Conservation (phyloP, 2,797 vertebrate genomes). For the Taeniopygia guttata region DNA sequence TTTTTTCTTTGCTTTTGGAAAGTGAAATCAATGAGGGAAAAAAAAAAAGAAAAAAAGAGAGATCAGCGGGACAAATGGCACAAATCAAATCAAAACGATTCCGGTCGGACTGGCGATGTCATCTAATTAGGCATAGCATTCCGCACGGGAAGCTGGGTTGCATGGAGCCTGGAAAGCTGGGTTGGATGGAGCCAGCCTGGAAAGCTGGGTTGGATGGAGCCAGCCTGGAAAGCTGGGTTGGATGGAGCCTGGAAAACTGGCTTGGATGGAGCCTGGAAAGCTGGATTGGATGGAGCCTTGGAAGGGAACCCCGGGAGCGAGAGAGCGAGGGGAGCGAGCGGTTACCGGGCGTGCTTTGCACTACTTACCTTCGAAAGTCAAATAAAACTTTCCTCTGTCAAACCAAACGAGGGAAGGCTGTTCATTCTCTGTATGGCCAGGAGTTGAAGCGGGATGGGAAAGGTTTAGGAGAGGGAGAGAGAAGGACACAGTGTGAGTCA, state of each 20-base stretch:
- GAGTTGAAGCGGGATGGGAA: constrained; percentile 83
- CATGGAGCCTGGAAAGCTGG: no score
- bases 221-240: no score
- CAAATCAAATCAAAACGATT: constrained; percentile 27
- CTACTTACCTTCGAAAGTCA: constrained; percentile 98
- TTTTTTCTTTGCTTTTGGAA: background rate
- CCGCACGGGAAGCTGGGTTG: background rate
- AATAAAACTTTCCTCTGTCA: constrained; percentile 99
- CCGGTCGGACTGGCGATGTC: background rate
- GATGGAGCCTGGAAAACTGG: constrained; percentile 36
- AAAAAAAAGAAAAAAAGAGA: no score
- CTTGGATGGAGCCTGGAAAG: constrained; percentile 47
- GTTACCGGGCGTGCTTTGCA: constrained; percentile 75
- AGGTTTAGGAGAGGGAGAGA: constrained; percentile 87
- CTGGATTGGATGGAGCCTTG: constrained; percentile 40
- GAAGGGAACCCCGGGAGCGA: constrained; percentile 52
- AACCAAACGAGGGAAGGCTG: constrained; percentile 99
- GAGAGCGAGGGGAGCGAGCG: constrained; percentile 53
- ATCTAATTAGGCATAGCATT: constrained; percentile 71
- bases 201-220: no score
- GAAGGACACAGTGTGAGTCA: constrained; percentile 91
- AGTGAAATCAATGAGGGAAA: background rate
- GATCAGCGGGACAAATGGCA: background rate
- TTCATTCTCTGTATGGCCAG: constrained; percentile 90
- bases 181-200: no score